Conservation (phyloP, 2,797 vertebrate species). For the Syncerus caffer region DNA sequence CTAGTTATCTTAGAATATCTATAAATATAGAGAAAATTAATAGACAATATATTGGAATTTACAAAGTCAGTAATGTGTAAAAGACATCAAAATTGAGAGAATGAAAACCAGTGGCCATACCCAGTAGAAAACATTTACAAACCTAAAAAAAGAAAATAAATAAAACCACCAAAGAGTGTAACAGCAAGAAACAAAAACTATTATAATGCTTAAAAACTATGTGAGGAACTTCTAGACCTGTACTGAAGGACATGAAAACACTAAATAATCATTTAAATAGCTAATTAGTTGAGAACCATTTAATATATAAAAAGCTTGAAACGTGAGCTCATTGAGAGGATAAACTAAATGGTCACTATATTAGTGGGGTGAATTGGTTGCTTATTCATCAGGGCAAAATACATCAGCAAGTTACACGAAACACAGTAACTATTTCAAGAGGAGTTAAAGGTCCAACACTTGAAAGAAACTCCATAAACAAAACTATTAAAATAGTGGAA, state of each 20-base stretch:
- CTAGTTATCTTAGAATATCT: not conserved
- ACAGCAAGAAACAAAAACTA: not conserved
- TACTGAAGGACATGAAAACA: not conserved
- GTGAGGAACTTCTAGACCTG: not conserved
- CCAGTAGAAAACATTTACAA: not conserved
- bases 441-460: not conserved
- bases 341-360: not conserved
- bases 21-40: not conserved
- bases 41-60: not conserved
- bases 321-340: not conserved
- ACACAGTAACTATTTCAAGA: not conserved
- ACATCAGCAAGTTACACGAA: not conserved
- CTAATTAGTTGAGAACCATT: not conserved
- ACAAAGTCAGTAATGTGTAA: not conserved
- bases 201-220: not conserved
- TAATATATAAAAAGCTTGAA: not conserved
- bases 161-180: not conserved
- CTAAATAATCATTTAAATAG: not conserved
- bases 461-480: not conserved
- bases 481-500: not conserved
- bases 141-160: not conserved
- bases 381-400: not conserved
- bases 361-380: not conserved
- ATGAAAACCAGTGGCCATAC: not conserved
- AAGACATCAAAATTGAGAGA: not conserved